These are phyloP conservation scores for Dermochelys coriacea DNA, from an alignment of 2,797 vertebrate genomes.

Conservation along the genomic window DNA sequence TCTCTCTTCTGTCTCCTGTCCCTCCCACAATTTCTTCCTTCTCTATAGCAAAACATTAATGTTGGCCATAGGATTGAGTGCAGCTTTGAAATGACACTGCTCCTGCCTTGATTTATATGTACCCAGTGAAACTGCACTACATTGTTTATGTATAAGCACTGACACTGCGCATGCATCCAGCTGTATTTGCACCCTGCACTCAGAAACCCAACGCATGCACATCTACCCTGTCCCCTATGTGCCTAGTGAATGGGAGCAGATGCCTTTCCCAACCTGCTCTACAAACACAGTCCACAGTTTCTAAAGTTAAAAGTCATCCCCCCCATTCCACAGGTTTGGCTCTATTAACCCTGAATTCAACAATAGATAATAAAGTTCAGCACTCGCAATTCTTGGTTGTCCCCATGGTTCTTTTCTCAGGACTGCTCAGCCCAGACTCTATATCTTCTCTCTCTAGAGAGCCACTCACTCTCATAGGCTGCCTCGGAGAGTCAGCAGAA, in stretches of 20 bases:
- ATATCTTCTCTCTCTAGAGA: conserved; percentile 21
- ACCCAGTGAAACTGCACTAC: background rate
- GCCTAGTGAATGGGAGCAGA: background rate
- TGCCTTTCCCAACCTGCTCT: background rate
- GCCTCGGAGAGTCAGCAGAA: conserved; percentile 27
- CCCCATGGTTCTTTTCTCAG: background rate
- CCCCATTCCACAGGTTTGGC: background rate
- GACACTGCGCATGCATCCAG: background rate
- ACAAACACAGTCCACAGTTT: background rate
- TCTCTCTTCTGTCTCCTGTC: conserved; percentile 4
- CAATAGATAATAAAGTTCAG: background rate
- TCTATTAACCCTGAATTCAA: background rate
- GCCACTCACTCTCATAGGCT: conserved; percentile 20
- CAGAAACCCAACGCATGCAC: background rate
- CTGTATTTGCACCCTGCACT: background rate
- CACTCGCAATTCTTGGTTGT: background rate
- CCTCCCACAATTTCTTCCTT: background rate
- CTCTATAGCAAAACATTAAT: background rate
- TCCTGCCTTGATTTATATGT: background rate
- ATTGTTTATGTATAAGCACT: background rate
- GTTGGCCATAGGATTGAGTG: background rate
- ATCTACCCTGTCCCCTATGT: background rate
- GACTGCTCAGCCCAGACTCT: background rate
- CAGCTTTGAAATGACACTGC: background rate
- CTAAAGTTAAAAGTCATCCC: background rate